Conservation (phyloP, 2,888 invertebrate species). For the Polyommatus iphigenia region DNA sequence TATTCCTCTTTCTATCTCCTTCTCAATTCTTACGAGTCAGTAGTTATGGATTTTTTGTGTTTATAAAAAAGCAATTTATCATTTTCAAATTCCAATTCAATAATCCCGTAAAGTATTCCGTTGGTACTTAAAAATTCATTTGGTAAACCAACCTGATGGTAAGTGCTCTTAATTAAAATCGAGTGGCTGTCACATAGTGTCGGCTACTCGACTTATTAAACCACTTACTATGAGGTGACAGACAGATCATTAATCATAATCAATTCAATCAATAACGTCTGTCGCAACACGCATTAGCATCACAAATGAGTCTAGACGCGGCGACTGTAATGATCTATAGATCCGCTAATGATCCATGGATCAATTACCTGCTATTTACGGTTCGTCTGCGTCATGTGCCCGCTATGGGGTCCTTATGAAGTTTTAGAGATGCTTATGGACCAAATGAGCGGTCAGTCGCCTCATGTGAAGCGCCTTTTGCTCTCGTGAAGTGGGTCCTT, state of each 20-base stretch:
- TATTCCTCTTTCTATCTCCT: no score
- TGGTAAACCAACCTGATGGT: neutral
- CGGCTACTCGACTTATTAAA: neutral
- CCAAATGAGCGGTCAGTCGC: no score
- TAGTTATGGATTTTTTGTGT: no score
- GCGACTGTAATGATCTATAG: neutral
- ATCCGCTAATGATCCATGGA: constrained; percentile 10
- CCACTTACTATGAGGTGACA: neutral
- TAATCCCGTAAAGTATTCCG: no score
- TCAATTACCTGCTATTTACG: constrained; percentile 12
- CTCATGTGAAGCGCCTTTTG: no score
- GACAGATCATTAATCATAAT: neutral
- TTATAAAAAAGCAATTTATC: no score
- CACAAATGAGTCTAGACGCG: constrained; percentile 12
- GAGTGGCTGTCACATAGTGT: neutral
- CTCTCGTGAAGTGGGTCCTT: no score
- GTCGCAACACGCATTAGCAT: constrained; percentile 1
- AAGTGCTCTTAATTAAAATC: neutral
- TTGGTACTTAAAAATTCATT: no score
- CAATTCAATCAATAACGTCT: neutral
- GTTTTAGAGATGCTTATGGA: no score
- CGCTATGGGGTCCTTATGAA: neutral
- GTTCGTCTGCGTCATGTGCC: neutral
- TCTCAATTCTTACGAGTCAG: no score
- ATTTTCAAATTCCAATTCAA: no score